These are phyloP conservation scores for Halichoerus grypus DNA, from an alignment of 2,113 vertebrate species.

Conservation along the genomic window DNA sequence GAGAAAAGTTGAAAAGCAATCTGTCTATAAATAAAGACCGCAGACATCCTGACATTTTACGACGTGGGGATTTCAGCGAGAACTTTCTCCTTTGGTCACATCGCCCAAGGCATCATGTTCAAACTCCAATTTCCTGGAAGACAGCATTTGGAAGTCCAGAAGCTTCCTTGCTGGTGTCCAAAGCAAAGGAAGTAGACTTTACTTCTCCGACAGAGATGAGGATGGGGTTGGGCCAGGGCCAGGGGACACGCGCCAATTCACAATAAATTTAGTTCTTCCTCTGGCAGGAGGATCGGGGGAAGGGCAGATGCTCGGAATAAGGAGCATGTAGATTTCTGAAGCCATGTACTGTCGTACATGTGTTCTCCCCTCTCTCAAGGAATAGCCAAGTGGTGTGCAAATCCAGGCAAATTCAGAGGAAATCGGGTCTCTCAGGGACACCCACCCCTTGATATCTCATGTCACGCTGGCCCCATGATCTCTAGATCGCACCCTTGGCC, in stretches of 20 bases:
- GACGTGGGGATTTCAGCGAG: background rate
- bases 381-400: background rate
- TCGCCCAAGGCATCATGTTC: constrained; percentile 57
- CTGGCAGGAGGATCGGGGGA: background rate
- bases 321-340: background rate
- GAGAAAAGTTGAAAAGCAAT: constrained; percentile 82
- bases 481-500: background rate
- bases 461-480: accelerated
- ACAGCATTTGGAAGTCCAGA: background rate
- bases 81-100: constrained; percentile 55
- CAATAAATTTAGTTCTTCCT: background rate
- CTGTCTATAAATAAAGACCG: constrained; percentile 81
- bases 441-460: accelerated
- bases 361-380: background rate
- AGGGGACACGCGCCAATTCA: background rate
- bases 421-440: background rate
- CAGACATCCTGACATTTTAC: constrained; percentile 79
- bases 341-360: background rate
- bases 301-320: background rate
- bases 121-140: constrained; percentile 63
- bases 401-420: background rate
- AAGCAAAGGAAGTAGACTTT: background rate
- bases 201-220: background rate
- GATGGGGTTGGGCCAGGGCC: accelerated
- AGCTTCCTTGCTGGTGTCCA: background rate